Conservation (phyloP, 2,113 vertebrate species). For the Myrmecobius fasciatus region DNA sequence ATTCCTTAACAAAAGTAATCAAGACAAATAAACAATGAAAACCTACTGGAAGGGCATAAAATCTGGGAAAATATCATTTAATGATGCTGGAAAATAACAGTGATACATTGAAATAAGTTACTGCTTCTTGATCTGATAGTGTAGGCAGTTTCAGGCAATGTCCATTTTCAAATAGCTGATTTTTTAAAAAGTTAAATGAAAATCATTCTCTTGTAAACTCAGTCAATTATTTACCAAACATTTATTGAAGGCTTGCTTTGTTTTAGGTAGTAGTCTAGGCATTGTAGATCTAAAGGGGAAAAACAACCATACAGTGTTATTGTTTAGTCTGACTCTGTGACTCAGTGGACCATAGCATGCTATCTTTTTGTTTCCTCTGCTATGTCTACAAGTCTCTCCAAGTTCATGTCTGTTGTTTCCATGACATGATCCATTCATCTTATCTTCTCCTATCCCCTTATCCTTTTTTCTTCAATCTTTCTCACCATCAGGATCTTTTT, state of each 20-base stretch:
- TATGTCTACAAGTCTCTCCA: not conserved
- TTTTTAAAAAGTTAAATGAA: constrained; percentile 11
- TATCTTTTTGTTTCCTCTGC: not conserved
- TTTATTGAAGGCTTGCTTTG: not conserved
- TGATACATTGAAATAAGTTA: not conserved
- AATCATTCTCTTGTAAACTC: not conserved
- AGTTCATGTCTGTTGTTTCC: not conserved
- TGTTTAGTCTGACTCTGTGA: not conserved
- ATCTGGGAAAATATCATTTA: constrained; percentile 29
- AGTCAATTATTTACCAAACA: not conserved
- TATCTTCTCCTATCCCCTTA: not conserved
- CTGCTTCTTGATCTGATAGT: not conserved
- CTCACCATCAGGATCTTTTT: not conserved
- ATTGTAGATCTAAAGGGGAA: not conserved
- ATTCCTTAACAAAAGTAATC: constrained; percentile 5
- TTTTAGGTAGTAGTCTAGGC: not conserved
- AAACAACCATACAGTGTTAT: not conserved
- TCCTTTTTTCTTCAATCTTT: not conserved
- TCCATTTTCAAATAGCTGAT: constrained; percentile 14
- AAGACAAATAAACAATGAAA: not conserved
- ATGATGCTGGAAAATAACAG: constrained; percentile 7
- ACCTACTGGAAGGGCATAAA: not conserved
- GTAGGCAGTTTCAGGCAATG: not conserved
- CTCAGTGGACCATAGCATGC: not conserved
- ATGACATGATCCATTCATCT: not conserved